Percentiles rank a stretch among this genome's conserved stretches.
These are phyloP conservation scores for Antechinus stuartii DNA, from an alignment of 2,113 vertebrate genomes.

Conservation along the genomic window DNA sequence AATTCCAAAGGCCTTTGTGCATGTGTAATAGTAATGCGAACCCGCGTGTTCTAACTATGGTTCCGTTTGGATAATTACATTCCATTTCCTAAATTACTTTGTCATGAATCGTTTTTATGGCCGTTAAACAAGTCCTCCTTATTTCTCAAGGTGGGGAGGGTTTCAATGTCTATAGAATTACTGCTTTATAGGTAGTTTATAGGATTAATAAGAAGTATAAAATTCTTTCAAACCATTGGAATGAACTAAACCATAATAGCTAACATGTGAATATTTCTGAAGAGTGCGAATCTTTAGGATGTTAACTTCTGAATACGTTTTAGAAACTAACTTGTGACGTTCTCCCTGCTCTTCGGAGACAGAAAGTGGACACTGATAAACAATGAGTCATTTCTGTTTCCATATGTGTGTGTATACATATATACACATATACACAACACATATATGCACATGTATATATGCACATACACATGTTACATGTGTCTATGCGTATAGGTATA, in stretches of 20 bases:
- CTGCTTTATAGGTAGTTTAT: constrained; percentile 7
- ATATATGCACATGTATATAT: too few relatives aligned
- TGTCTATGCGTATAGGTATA: too few relatives aligned
- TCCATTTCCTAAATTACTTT: constrained; percentile 5
- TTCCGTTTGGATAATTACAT: constrained; percentile 36
- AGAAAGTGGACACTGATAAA: not conserved
- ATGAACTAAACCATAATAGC: not conserved
- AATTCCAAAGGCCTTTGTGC: constrained; percentile 20
- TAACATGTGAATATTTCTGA: constrained; percentile 9
- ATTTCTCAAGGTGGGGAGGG: not conserved
- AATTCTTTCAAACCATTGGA: constrained; percentile 12
- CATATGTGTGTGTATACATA: too few relatives aligned
- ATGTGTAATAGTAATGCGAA: constrained; percentile 15
- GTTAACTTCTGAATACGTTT: constrained; percentile 6
- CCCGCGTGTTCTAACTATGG: not conserved
- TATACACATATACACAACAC: too few relatives aligned
- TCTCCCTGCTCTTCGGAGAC: not conserved
- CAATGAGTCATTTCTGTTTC: not conserved
- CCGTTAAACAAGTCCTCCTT: not conserved
- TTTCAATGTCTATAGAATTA: constrained; percentile 25
- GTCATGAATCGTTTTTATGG: not conserved
- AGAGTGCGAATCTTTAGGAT: not conserved
- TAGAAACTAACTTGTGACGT: not conserved
- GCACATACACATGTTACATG: too few relatives aligned
- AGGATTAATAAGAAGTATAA: constrained; percentile 1